Conservation (phyloP, 2,113 vertebrate genomes). For the Oreotrochilus melanogaster region DNA sequence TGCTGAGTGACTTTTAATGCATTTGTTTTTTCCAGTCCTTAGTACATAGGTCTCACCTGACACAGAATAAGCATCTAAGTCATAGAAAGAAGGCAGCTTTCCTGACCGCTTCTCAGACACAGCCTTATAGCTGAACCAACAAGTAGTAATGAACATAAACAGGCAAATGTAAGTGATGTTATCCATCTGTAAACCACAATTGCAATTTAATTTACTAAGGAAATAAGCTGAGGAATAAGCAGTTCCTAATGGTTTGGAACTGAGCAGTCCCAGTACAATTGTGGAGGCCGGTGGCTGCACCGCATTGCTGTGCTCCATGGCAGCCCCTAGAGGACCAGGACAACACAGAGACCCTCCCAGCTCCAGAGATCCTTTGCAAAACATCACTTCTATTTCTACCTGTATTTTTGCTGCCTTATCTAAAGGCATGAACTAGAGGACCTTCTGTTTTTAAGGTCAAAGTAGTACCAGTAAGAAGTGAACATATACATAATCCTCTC, state of each 20-base stretch:
- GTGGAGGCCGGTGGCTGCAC: background rate
- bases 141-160: background rate
- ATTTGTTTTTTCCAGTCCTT: background rate
- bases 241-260: background rate
- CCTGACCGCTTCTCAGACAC: background rate
- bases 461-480: background rate
- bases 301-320: accelerated
- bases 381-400: background rate
- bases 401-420: background rate
- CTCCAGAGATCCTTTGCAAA: background rate
- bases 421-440: background rate
- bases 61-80: background rate
- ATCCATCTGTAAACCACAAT: background rate
- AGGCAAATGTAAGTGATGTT: background rate
- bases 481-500: background rate
- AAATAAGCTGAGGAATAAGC: background rate
- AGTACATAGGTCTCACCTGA: background rate
- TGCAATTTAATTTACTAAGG: slow-evolving; percentile 4
- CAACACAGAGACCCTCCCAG: background rate
- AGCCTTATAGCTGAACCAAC: background rate
- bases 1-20: background rate
- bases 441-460: background rate
- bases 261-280: accelerated
- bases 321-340: accelerated
- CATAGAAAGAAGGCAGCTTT: background rate